Percentiles rank a stretch among this genome's conserved stretches.
These are phyloP conservation scores for Dendrolimus houi DNA, from an alignment of 2,888 invertebrate genomes.

Conservation along the genomic window DNA sequence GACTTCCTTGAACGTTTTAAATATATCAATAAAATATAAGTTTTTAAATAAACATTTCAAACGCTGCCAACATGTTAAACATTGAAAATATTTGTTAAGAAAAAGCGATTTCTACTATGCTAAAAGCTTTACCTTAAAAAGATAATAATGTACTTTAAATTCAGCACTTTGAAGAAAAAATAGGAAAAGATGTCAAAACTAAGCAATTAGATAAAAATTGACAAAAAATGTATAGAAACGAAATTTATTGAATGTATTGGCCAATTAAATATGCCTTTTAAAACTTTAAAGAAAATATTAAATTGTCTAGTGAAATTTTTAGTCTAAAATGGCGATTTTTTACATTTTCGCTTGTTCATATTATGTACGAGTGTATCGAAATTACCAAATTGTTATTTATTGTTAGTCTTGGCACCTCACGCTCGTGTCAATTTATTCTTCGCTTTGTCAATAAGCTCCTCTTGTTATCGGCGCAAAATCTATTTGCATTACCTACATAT, in stretches of 20 bases:
- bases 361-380: constrained; percentile 25
- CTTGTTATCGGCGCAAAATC: too few species aligned
- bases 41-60: neutral
- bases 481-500: too few species aligned
- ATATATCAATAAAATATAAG: neutral
- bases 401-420: constrained; percentile 34
- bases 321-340: constrained; percentile 6
- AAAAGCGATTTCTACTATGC: too few species aligned
- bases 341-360: constrained; percentile 18
- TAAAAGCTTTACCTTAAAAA: too few species aligned
- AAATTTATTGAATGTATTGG: constrained; percentile 34
- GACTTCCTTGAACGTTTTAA: neutral
- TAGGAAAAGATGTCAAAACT: constrained; percentile 4
- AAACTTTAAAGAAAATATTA: constrained; percentile 22
- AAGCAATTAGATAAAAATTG: constrained; percentile 11
- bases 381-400: constrained; percentile 25
- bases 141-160: too few species aligned
- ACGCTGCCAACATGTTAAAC: constrained; percentile 7
- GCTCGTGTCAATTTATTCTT: constrained; percentile 42
- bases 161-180: too few species aligned
- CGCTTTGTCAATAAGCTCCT: constrained; percentile 5
- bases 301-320: constrained; percentile 1
- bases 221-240: constrained; percentile 21
- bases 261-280: constrained; percentile 57
- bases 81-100: too few species aligned